These are phyloP conservation scores for Apamea anceps DNA, from an alignment of 2,888 invertebrate species.

Conservation along the genomic window DNA sequence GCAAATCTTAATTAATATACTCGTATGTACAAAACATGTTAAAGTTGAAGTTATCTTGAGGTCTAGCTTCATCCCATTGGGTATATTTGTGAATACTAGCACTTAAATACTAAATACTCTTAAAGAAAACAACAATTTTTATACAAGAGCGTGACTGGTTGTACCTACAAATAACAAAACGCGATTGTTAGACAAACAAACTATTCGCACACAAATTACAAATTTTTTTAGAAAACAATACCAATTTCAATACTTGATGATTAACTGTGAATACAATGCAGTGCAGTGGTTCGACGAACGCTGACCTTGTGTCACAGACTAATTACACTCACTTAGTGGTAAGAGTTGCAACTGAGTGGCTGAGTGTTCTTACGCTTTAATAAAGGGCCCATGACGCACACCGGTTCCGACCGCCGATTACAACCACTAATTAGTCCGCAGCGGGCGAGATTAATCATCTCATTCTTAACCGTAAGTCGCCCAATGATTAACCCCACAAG, in stretches of 20 bases:
- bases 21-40: neutral
- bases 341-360: slow-evolving; percentile 48
- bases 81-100: slow-evolving; percentile 14
- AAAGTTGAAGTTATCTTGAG: neutral
- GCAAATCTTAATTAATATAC: neutral
- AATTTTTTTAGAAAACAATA: slow-evolving; percentile 32
- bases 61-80: neutral
- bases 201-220: slow-evolving; percentile 7
- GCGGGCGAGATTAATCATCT: slow-evolving; percentile 59
- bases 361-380: slow-evolving; percentile 33
- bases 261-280: slow-evolving; percentile 30
- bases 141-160: slow-evolving; percentile 11
- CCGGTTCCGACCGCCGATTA: slow-evolving; percentile 53
- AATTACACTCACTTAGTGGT: slow-evolving; percentile 66
- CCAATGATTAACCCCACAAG: slow-evolving; percentile 36
- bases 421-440: slow-evolving; percentile 52
- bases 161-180: slow-evolving; percentile 21
- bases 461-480: slow-evolving; percentile 58
- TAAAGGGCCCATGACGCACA: slow-evolving; percentile 60
- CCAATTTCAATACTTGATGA: slow-evolving; percentile 39
- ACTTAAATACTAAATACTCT: slow-evolving; percentile 4
- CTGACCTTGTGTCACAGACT: slow-evolving; percentile 62
- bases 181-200: slow-evolving; percentile 27
- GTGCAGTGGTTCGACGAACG: slow-evolving; percentile 49
- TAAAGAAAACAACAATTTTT: slow-evolving; percentile 11